These are phyloP conservation scores for Pantherophis vulpinus DNA, from an alignment of 2,797 vertebrate species.

Conservation along the genomic window DNA sequence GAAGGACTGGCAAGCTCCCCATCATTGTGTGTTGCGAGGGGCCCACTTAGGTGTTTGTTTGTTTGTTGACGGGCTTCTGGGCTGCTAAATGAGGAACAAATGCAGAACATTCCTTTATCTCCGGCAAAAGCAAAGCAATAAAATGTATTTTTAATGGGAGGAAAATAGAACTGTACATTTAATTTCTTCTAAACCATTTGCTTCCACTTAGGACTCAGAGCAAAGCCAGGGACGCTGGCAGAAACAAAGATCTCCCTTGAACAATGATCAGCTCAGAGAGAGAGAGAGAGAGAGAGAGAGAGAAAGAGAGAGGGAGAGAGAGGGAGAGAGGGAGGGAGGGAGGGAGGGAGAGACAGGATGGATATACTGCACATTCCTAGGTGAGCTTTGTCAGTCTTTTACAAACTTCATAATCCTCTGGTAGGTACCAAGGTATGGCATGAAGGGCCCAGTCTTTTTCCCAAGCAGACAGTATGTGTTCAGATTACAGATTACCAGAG, in stretches of 20 bases:
- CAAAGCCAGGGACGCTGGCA: slow-evolving; percentile 63
- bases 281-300: no score
- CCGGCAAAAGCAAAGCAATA: slow-evolving; percentile 55
- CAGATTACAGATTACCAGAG: no score
- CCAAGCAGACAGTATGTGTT: background rate
- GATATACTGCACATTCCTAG: background rate
- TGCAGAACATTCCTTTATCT: slow-evolving; percentile 59
- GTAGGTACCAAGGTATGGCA: background rate
- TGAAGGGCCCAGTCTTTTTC: background rate
- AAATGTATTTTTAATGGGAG: slow-evolving; percentile 37
- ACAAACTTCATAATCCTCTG: background rate
- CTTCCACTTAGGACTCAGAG: slow-evolving; percentile 67
- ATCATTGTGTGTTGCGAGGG: accelerated
- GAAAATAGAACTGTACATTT: slow-evolving; percentile 62
- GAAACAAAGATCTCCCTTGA: slow-evolving; percentile 28
- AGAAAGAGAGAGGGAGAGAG: no score
- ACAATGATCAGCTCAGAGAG: slow-evolving; percentile 15
- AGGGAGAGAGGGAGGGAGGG: no score
- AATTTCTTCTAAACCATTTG: slow-evolving; percentile 73
- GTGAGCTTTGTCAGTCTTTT: background rate
- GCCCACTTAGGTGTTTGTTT: background rate
- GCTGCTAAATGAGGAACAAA: slow-evolving; percentile 36
- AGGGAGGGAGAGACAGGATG: background rate
- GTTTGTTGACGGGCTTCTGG: slow-evolving; percentile 32
- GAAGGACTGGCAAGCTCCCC: accelerated